Evolutionary conservation across 1,140 invertebrate species (phyloP).

Genomic region (Bombus difficillimus): DNA sequence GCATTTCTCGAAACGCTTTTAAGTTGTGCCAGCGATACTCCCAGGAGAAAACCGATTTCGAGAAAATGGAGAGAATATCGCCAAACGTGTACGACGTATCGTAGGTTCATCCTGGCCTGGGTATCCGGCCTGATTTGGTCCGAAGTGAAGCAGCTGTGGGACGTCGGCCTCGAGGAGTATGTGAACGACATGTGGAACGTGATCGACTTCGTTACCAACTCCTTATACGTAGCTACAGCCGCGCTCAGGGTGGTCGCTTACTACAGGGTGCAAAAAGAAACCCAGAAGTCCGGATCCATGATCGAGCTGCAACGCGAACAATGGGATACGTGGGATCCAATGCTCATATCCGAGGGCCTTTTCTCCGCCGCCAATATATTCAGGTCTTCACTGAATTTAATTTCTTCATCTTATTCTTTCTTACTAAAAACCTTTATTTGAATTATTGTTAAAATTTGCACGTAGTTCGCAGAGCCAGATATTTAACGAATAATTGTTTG

Average conservation of each 20-base stretch:
- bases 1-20: constrained; percentile 1
- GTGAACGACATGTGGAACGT: constrained; percentile 99
- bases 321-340: constrained; percentile 98
- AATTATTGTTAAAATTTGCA: neutral
- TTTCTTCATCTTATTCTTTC: neutral
- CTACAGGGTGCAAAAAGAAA: constrained; percentile 85
- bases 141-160: constrained; percentile 99
- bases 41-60: neutral
- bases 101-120: constrained; percentile 80
- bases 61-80: neutral
- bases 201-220: constrained; percentile 99
- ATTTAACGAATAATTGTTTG: too few relatives aligned
- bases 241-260: constrained; percentile 96
- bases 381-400: constrained; percentile 80
- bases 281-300: constrained; percentile 83
- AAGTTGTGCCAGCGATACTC: neutral
- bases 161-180: constrained; percentile 97
- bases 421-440: too few relatives aligned
- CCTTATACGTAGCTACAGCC: constrained; percentile 97
- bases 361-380: constrained; percentile 99
- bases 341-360: constrained; percentile 97
- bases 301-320: constrained; percentile 89
- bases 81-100: neutral
- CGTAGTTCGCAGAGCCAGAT: neutral
- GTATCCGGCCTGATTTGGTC: constrained; percentile 97